Evolutionary conservation across 2,113 vertebrate genomes (phyloP), one percentile per base, ranked within the genome.

Genomic region (Toxostoma redivivum): DNA sequence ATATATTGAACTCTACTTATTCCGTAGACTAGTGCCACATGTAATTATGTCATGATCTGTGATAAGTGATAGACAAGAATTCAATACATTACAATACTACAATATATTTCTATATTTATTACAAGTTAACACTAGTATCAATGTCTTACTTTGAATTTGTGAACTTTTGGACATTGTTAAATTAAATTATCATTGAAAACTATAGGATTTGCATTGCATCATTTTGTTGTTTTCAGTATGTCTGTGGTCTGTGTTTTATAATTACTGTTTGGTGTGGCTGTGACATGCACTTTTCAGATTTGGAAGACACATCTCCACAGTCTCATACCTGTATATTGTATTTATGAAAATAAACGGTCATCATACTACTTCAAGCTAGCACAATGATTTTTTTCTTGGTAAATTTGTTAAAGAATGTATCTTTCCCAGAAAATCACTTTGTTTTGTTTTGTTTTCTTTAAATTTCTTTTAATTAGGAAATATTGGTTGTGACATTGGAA

Each of bases 301-400:
- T 92, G 53, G 67, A 66, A 80, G 42, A 73, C 3, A 0, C 62
- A 69, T 70, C 38, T 84, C 33, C 40, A 58, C n/a, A 80, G 22
- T 86, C 18, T 87, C n/a, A 85, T 50, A 11, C 13, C 53, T 90
- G 27, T 91, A 54, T 70, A 48, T n/a, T 84, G 40, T 66, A 70
- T 72, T 85, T 66, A 80, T 5, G 7, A 76, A 94, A 97, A 97
- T 91, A 96, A 97, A 95, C 47, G 5, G 2, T 67, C 11, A 16
- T 48, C 19, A 37, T 80, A 8, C 64, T 92, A 80, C 44, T 51
- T 86, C 79, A 86, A 86, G 79, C 5, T 70, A 71, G 5, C 38
- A 20, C 19, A 73, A 44, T 80, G 65, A 67, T 50, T 72, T 8
- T 51, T 94, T 88, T 74, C 22, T 64, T 61, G 45, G 19, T 90